Evolutionary conservation across 2,888 invertebrate species (phyloP).

Genomic region (Psylliodes chrysocephalus): DNA sequence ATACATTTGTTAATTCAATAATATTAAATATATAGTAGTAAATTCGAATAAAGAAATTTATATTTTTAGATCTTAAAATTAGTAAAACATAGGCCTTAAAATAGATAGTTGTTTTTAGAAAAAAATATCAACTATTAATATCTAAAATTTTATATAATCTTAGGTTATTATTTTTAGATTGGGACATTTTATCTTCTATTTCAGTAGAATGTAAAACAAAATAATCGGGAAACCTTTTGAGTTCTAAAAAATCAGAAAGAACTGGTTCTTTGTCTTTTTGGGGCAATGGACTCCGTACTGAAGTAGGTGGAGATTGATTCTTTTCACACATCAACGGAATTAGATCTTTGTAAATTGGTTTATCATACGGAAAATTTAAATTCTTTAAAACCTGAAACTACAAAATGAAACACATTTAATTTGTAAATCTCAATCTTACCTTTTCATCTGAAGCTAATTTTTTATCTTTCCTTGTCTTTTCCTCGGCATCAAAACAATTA

Average conservation of each 20-base stretch:
- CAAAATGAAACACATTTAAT: neutral
- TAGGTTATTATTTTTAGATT: slow-evolving; percentile 35
- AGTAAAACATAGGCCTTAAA: neutral
- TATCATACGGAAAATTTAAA: slow-evolving; percentile 53
- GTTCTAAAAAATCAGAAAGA: slow-evolving; percentile 46
- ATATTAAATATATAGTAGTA: neutral
- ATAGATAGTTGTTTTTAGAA: neutral
- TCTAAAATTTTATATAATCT: slow-evolving; percentile 42
- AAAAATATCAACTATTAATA: slow-evolving; percentile 20
- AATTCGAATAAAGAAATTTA: no score
- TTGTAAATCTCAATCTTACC: slow-evolving; percentile 38
- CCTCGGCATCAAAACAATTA: slow-evolving; percentile 42
- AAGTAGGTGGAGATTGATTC: slow-evolving; percentile 34
- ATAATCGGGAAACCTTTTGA: slow-evolving; percentile 34
- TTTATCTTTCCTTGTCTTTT: slow-evolving; percentile 44
- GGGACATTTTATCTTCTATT: slow-evolving; percentile 30
- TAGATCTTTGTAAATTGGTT: slow-evolving; percentile 53
- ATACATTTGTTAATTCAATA: neutral
- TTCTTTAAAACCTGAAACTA: slow-evolving; percentile 48
- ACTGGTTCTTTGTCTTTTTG: slow-evolving; percentile 51
- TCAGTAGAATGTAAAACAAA: slow-evolving; percentile 42
- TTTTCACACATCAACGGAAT: slow-evolving; percentile 48
- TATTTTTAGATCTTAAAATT: no score
- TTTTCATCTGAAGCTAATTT: slow-evolving; percentile 46
- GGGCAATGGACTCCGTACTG: slow-evolving; percentile 41